Evolutionary conservation across 2,113 vertebrate genomes (phyloP).

Genomic region (Sclerurus mexicanus): DNA sequence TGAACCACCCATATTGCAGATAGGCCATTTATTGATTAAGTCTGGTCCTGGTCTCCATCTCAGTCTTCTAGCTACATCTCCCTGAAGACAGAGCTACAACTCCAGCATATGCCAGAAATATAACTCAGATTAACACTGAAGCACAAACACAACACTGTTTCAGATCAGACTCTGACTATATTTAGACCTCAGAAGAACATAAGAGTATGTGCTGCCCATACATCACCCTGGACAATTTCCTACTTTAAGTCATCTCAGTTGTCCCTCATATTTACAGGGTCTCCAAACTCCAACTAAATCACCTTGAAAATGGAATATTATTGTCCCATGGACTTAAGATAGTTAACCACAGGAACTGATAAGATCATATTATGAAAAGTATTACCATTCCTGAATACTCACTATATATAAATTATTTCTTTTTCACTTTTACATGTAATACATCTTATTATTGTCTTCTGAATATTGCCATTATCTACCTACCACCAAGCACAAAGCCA

Average conservation of each 20-base stretch:
- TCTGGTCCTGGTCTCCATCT: background rate
- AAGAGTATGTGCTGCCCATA: background rate
- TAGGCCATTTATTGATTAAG: background rate
- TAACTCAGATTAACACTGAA: background rate
- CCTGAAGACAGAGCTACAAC: background rate
- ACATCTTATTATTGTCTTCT: background rate
- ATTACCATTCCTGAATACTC: background rate
- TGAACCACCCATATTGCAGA: background rate
- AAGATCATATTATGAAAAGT: background rate
- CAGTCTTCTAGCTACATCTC: background rate
- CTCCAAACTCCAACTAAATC: background rate
- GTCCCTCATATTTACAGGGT: background rate
- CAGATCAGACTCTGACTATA: background rate
- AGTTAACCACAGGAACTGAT: background rate
- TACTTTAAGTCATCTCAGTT: background rate
- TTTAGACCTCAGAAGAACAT: background rate
- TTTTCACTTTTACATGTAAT: background rate
- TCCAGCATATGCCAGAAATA: background rate
- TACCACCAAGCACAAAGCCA: background rate
- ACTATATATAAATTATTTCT: background rate
- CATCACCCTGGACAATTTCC: background rate
- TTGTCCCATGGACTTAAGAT: background rate
- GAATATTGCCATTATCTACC: background rate
- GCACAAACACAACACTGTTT: background rate
- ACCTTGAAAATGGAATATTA: background rate